phyloP scores from a whole-genome alignment of 2,797 vertebrate species.

The Glyptemys insculpta region DNA sequence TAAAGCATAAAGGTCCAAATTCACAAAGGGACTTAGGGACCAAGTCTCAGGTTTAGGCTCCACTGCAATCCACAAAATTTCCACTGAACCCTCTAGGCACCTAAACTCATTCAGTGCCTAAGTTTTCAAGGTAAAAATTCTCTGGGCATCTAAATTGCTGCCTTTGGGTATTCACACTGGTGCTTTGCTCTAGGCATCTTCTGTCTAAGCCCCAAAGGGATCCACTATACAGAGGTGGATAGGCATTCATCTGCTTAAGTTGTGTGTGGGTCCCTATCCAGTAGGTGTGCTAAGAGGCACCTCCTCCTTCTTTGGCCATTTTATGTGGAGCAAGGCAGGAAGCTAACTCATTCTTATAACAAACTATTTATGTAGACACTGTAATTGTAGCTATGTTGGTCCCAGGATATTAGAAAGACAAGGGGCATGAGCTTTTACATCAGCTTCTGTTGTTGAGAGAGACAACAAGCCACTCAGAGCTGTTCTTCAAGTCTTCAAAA shows the following conservation, averaged over 20 bases:
- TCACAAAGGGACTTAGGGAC: background rate
- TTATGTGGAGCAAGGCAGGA: background rate
- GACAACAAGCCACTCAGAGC: background rate
- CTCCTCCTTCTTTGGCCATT: background rate
- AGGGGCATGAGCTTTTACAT: background rate
- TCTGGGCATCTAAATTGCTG: background rate
- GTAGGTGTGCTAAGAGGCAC: background rate
- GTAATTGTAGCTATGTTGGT: background rate
- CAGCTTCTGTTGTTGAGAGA: background rate
- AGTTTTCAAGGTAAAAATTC: background rate
- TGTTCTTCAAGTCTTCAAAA: background rate
- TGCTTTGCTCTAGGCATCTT: background rate
- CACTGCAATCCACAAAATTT: background rate
- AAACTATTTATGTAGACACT: background rate
- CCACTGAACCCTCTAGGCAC: background rate
- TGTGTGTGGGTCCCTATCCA: background rate
- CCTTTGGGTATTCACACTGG: background rate
- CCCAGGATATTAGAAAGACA: background rate
- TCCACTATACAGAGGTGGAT: background rate
- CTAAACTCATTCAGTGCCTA: background rate
- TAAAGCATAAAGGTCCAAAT: background rate
- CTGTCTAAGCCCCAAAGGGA: background rate
- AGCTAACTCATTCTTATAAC: background rate
- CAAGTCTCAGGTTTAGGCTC: background rate
- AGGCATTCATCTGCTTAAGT: background rate